Percentiles rank a stretch among this genome's conserved stretches.
phyloP scores from a whole-genome alignment of 2,888 invertebrate genomes.

The Allacma fusca region DNA sequence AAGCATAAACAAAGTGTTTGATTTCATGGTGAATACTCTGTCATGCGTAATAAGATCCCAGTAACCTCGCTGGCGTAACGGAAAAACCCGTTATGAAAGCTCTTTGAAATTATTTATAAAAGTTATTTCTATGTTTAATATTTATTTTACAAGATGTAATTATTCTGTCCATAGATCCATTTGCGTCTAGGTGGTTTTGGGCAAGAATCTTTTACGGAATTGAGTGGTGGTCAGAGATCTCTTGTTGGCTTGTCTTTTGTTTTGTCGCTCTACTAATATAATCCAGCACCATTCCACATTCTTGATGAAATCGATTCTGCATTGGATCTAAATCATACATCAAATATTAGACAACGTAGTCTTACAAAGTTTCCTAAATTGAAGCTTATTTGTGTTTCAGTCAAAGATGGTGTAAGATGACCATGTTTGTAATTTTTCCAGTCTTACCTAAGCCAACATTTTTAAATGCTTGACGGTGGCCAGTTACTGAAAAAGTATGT shows the following conservation, averaged over 20 bases:
- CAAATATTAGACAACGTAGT: conserved; percentile 97
- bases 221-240: conserved; percentile 96
- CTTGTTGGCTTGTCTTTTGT: conserved; percentile 95
- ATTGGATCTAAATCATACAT: conserved; percentile 95
- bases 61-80: conserved; percentile 80
- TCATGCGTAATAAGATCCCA: conserved; percentile 77
- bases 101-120: too few relatives aligned
- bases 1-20: conserved; percentile 89
- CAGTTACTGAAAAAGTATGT: not conserved
- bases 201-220: conserved; percentile 95
- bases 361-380: conserved; percentile 87
- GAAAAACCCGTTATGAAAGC: too few relatives aligned
- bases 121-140: too few relatives aligned
- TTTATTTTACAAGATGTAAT: not conserved
- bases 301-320: conserved; percentile 99
- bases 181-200: conserved; percentile 92
- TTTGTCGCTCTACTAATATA: conserved; percentile 93
- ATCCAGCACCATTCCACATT: conserved; percentile 99
- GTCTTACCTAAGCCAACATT: too few relatives aligned
- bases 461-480: too few relatives aligned
- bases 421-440: too few relatives aligned
- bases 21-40: conserved; percentile 89
- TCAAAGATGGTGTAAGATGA: conserved; percentile 75
- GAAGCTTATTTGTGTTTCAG: conserved; percentile 95
- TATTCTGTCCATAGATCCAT: conserved; percentile 68